phyloP scores from a whole-genome alignment of 2,888 invertebrate genomes.

The Pheosia gnoma region DNA sequence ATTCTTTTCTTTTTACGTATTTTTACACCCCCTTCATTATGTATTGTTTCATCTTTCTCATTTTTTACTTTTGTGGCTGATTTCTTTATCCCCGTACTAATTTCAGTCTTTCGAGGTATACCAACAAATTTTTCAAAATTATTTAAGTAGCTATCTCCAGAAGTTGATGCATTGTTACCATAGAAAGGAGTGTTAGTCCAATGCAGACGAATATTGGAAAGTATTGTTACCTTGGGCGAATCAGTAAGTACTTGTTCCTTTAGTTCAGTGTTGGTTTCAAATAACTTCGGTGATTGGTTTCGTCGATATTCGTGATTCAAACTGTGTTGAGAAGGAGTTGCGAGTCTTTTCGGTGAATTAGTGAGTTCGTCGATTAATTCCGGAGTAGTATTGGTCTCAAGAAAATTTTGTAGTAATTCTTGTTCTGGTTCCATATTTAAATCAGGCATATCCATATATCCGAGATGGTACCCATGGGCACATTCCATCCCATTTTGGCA shows the following conservation, averaged over 20 bases:
- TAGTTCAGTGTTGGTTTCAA: too few relatives aligned
- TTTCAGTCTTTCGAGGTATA: background rate
- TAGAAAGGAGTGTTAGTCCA: constrained; percentile 10
- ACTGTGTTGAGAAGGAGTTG: too few relatives aligned
- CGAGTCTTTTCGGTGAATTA: too few relatives aligned
- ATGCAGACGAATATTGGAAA: constrained; percentile 10
- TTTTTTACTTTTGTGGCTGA: constrained; percentile 8
- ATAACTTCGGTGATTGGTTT: too few relatives aligned
- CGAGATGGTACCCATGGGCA: constrained; percentile 12
- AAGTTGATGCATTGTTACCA: constrained; percentile 3
- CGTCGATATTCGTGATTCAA: too few relatives aligned
- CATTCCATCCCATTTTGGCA: constrained; percentile 10
- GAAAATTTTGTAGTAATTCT: constrained; percentile 9
- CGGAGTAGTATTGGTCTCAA: constrained; percentile 14
- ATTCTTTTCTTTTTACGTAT: too few relatives aligned
- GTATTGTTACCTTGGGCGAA: constrained; percentile 11
- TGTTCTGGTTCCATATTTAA: constrained; percentile 9
- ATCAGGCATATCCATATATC: constrained; percentile 9
- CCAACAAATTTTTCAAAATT: too few relatives aligned
- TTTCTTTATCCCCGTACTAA: constrained; percentile 4
- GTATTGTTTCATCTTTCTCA: too few relatives aligned
- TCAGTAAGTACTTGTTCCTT: constrained; percentile 4
- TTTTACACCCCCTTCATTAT: too few relatives aligned
- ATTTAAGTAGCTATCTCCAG: too few relatives aligned
- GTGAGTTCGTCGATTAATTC: constrained; percentile 5